Evolutionary conservation across 2,888 invertebrate genomes (phyloP).

Genomic region (Fragum whitleyi): DNA sequence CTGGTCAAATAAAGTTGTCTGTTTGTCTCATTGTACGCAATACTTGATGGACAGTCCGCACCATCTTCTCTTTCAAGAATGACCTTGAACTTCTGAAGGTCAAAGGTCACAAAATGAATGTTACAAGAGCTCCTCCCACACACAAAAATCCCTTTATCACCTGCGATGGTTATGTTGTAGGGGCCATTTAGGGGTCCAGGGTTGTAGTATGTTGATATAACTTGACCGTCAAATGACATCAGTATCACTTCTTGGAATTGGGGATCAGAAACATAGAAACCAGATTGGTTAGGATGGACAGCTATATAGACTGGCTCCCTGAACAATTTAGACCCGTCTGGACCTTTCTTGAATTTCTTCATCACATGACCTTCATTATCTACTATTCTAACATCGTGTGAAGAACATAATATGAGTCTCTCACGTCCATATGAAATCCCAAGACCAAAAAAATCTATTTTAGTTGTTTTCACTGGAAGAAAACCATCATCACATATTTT

Average conservation of each 20-base stretch:
- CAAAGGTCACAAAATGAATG: constrained; percentile 9
- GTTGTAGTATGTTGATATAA: background rate
- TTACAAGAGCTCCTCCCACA: constrained; percentile 14
- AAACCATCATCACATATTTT: background rate
- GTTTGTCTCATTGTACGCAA: background rate
- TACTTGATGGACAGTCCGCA: background rate
- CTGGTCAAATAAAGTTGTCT: background rate
- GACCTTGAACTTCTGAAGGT: constrained; percentile 9
- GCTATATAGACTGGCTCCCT: background rate
- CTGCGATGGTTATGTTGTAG: background rate
- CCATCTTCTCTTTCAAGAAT: background rate
- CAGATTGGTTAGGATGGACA: background rate
- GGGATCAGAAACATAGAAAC: background rate
- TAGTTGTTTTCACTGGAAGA: background rate
- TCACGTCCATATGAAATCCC: constrained; percentile 8
- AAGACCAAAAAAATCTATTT: background rate
- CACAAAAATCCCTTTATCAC: background rate
- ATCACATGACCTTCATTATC: background rate
- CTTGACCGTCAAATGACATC: background rate
- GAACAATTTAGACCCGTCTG: background rate
- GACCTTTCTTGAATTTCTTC: background rate
- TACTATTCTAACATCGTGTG: background rate
- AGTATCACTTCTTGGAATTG: background rate
- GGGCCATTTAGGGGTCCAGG: background rate
- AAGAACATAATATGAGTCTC: background rate